Evolutionary conservation across 2,113 vertebrate genomes (phyloP).

Genomic region (Hymenochirus boettgeri): DNA sequence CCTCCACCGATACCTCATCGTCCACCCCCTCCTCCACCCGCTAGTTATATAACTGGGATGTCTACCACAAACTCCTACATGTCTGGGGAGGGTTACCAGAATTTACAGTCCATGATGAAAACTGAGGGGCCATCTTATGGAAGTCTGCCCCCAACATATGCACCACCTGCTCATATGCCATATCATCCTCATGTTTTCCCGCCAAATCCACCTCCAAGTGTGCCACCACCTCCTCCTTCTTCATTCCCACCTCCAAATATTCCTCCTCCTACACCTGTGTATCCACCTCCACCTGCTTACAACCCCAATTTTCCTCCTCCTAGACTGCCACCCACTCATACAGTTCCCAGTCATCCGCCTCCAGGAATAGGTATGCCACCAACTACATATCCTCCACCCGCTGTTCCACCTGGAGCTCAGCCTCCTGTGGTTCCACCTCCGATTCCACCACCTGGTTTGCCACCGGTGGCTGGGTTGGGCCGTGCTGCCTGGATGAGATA

Average conservation of each 20-base stretch:
- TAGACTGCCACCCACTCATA: constrained; percentile 77
- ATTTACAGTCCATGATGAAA: constrained; percentile 96
- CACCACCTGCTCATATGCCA: constrained; percentile 73
- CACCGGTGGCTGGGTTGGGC: constrained; percentile 75
- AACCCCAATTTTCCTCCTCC: constrained; percentile 79
- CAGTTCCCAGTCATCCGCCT: constrained; percentile 72
- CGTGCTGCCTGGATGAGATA: constrained; percentile 94
- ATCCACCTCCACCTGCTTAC: constrained; percentile 80
- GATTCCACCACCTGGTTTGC: constrained; percentile 87
- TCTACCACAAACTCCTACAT: constrained; percentile 94
- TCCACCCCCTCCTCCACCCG: constrained; percentile 78
- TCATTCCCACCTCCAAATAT: constrained; percentile 70
- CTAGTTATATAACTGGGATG: constrained; percentile 89
- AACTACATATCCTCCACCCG: constrained; percentile 79
- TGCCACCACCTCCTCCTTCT: constrained; percentile 62
- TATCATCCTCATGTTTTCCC: constrained; percentile 82
- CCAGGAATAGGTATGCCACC: constrained; percentile 84
- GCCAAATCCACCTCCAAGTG: constrained; percentile 65
- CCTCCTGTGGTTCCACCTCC: constrained; percentile 80
- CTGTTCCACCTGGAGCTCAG: constrained; percentile 84
- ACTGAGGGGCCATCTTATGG: constrained; percentile 83
- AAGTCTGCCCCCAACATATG: constrained; percentile 78
- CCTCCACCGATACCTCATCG: constrained; percentile 86
- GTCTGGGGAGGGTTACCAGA: constrained; percentile 93
- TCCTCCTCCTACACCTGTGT: constrained; percentile 64